Evolutionary conservation across 92 coral and sea anemone species (phyloP).

Genomic region (Phenganax stokvisi): DNA sequence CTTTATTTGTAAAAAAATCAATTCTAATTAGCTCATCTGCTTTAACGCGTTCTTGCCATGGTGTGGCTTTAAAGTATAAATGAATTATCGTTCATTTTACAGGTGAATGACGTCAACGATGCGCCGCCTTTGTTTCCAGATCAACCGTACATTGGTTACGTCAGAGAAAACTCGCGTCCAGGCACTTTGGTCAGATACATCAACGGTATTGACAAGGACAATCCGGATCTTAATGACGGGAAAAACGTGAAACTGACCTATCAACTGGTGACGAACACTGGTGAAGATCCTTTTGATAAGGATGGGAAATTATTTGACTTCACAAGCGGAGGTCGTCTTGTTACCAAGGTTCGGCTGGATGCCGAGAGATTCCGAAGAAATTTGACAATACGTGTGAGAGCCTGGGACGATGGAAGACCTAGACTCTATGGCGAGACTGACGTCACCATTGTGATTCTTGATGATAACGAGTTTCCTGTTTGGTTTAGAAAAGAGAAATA

Average conservation of each 20-base stretch:
- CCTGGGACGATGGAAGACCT: conserved; percentile 68
- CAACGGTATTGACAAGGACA: conserved; percentile 19
- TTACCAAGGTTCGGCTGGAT: not conserved
- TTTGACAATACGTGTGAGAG: conserved; percentile 61
- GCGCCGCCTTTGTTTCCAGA: conserved; percentile 35
- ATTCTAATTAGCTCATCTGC: no score
- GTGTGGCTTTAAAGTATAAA: no score
- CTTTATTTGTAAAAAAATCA: no score
- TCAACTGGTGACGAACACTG: conserved; percentile 33
- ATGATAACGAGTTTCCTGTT: conserved; percentile 57
- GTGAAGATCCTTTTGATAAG: conserved; percentile 30
- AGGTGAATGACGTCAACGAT: conserved; percentile 31
- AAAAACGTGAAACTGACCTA: conserved; percentile 30
- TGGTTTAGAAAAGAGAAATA: conserved; percentile 33
- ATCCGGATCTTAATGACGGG: conserved; percentile 27
- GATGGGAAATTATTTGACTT: conserved; percentile 22
- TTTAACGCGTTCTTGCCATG: no score
- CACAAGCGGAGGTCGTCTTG: conserved; percentile 15
- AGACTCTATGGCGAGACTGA: conserved; percentile 55
- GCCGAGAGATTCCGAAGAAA: conserved; percentile 32
- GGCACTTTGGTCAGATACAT: conserved; percentile 20
- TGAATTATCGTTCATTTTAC: not conserved
- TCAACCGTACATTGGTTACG: conserved; percentile 33
- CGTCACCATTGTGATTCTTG: conserved; percentile 64
- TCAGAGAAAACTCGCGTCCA: not conserved